phyloP scores from a whole-genome alignment of 2,797 vertebrate species.

The Oryzias dopingdopingensis region DNA sequence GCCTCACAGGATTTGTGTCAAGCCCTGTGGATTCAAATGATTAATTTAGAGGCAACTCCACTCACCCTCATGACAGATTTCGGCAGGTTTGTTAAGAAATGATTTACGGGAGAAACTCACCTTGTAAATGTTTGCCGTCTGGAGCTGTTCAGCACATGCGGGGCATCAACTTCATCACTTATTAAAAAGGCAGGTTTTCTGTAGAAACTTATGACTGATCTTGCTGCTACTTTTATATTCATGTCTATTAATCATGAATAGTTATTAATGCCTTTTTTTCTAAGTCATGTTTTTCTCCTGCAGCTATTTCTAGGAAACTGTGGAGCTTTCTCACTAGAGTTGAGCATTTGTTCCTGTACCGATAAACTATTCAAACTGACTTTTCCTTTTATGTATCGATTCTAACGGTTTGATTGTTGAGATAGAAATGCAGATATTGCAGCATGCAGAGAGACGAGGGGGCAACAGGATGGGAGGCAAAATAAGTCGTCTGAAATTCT shows the following conservation, averaged over 20 bases:
- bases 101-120: constrained; percentile 33
- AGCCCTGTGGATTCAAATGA: constrained; percentile 20
- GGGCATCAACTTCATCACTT: constrained; percentile 15
- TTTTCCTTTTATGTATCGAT: constrained; percentile 30
- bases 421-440: constrained; percentile 15
- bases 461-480: constrained; percentile 18
- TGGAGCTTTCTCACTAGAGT: constrained; percentile 12
- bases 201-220: background rate
- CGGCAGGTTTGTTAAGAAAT: constrained; percentile 24
- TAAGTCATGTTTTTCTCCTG: background rate
- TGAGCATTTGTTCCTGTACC: constrained; percentile 30
- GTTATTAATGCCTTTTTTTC: background rate
- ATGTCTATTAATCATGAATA: background rate
- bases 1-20: constrained; percentile 27
- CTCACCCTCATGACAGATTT: constrained; percentile 20
- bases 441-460: constrained; percentile 2
- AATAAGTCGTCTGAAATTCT: constrained; percentile 1
- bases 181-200: constrained; percentile 1
- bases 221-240: background rate
- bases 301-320: background rate
- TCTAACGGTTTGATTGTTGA: constrained; percentile 22
- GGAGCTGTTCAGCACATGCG: constrained; percentile 16
- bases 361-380: constrained; percentile 41
- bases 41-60: constrained; percentile 13
- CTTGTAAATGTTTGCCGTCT: constrained; percentile 25